Evolutionary conservation across 2,888 invertebrate species (phyloP).

Genomic region (Heteropelma amictum): DNA sequence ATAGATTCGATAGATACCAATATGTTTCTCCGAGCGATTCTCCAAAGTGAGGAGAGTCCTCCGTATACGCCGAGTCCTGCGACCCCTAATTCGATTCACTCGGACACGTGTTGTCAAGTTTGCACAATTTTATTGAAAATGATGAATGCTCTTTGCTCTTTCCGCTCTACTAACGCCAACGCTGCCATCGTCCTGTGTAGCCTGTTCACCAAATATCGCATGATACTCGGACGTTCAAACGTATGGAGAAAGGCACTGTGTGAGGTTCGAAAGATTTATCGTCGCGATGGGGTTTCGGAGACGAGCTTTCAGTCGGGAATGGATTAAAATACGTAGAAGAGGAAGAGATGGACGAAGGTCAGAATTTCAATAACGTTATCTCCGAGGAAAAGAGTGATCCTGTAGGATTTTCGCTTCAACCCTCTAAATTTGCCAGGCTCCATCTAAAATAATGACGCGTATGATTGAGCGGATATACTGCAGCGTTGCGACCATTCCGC

Average conservation of each 20-base stretch:
- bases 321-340: slow-evolving; percentile 41
- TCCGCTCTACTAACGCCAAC: not conserved
- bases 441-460: not conserved
- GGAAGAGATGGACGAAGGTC: not conserved
- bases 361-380: slow-evolving; percentile 25
- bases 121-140: slow-evolving; percentile 53
- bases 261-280: slow-evolving; percentile 41
- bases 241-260: not conserved
- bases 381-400: not conserved
- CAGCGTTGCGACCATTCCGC: no score
- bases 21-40: not conserved
- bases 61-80: not conserved
- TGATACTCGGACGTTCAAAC: no score
- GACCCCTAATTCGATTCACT: slow-evolving; percentile 51
- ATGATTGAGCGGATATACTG: not conserved
- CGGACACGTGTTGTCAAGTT: slow-evolving; percentile 53
- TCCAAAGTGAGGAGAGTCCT: not conserved
- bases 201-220: no score
- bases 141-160: slow-evolving; percentile 52
- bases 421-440: slow-evolving; percentile 9
- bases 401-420: slow-evolving; percentile 1
- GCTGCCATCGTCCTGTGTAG: slow-evolving; percentile 13
- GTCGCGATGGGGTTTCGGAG: slow-evolving; percentile 26
- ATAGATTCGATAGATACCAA: slow-evolving; percentile 5
- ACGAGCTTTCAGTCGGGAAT: slow-evolving; percentile 35